Evolutionary conservation across 2,113 vertebrate genomes (phyloP), one percentile per base, ranked within the genome.

Genomic region (Macroglossus sobrinus): DNA sequence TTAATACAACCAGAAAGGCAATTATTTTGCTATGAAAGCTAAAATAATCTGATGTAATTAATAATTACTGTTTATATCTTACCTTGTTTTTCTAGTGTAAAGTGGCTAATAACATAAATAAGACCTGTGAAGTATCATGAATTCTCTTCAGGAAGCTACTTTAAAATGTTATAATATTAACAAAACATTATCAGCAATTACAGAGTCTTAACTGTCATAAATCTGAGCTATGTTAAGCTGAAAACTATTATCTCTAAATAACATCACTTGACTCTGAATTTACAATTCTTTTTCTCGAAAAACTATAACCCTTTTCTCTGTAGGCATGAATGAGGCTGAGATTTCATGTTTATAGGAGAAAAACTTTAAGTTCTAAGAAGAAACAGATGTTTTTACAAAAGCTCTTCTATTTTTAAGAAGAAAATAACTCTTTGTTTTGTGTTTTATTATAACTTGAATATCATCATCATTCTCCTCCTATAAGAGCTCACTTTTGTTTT

Each of bases 311-410:
- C 71, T 40, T 91, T 92, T 94, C n/a, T 93, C 26, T 68, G 24
- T 1, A 19, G 63, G 50, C n/a, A 86, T 89, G 53, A 94, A 89
- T 33, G 61, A 85, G 75, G 74, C 35, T 82, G 19, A 28, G 63
- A 91, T 55, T 91, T 86, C 63, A 89, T 14, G 19, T 64, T 57
- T 19, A 15, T 40, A 90, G 94, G 90, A 95, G 89, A 53, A 87
- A 97, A 93, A 92, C 12, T 43, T 90, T 22, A 88, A 72, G 33
- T 92, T 90, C 84, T 85, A 47, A 90, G 57, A 81, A 95, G 79
- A 90, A 96, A 96, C 94, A 96, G 91, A 96, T 95, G 81, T 87
- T 97, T 64, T 78, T 53, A 93, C 89, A 94, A 96, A 96, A 95
- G 61, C 35, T 47, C 57, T 78, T 92, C 92, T 94, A 57, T 93